Conservation (phyloP, 2,113 vertebrate species). For the Trinectes maculatus region DNA sequence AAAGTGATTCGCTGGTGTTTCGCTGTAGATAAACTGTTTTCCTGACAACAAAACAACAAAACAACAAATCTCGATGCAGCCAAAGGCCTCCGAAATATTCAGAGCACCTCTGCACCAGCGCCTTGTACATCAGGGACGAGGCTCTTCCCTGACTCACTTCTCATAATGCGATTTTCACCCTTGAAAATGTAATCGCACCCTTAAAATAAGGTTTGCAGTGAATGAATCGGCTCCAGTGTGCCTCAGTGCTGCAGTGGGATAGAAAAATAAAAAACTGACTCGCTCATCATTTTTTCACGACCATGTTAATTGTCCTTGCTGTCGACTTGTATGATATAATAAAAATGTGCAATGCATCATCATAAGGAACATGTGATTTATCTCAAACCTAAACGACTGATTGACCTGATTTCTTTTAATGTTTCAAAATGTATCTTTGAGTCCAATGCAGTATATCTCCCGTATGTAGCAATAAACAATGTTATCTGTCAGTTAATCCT, state of each 20-base stretch:
- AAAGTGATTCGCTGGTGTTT: slow-evolving; percentile 40
- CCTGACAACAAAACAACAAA: slow-evolving; percentile 63
- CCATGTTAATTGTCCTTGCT: slow-evolving; percentile 45
- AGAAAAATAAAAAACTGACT: slow-evolving; percentile 27
- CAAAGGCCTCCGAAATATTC: slow-evolving; percentile 33
- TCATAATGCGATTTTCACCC: slow-evolving; percentile 65
- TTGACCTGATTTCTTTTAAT: too few relatives aligned
- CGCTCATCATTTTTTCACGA: slow-evolving; percentile 32
- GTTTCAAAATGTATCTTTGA: too few relatives aligned
- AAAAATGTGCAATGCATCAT: slow-evolving; percentile 39
- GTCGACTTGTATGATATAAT: slow-evolving; percentile 25
- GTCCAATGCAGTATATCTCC: too few relatives aligned
- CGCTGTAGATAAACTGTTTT: slow-evolving; percentile 34
- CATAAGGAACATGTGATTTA: too few relatives aligned
- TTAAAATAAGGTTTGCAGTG: slow-evolving; percentile 57
- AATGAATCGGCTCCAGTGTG: slow-evolving; percentile 55
- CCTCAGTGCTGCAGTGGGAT: slow-evolving; percentile 34
- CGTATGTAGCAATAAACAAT: too few relatives aligned
- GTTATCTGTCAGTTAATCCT: background rate
- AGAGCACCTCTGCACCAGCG: background rate
- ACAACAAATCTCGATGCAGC: slow-evolving; percentile 34
- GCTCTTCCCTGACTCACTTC: slow-evolving; percentile 55
- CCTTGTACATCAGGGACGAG: slow-evolving; percentile 22
- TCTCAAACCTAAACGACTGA: too few relatives aligned
- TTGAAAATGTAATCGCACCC: slow-evolving; percentile 67